Conservation (phyloP, 2,797 vertebrate genomes). For the Microctenopoma steveboyesi region DNA sequence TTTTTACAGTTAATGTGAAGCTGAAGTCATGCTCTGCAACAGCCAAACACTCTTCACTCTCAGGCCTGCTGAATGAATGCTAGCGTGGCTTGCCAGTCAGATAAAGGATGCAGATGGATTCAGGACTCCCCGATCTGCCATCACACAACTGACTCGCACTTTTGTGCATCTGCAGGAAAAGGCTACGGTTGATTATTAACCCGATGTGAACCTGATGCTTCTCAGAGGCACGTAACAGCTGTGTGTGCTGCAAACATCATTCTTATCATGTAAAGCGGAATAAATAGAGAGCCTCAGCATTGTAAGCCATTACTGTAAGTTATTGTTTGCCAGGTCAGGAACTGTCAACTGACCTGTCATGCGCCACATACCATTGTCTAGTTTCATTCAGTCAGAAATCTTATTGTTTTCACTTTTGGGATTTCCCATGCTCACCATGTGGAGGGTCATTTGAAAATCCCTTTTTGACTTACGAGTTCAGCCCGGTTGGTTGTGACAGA, state of each 20-base stretch:
- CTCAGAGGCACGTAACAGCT: constrained; percentile 48
- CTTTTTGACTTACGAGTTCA: constrained; percentile 52
- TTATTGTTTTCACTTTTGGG: constrained; percentile 57
- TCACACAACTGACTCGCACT: background rate
- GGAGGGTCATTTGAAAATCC: constrained; percentile 41
- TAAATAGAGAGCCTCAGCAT: constrained; percentile 40
- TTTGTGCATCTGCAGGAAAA: constrained; percentile 43
- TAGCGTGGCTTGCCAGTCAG: constrained; percentile 10
- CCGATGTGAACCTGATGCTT: constrained; percentile 21
- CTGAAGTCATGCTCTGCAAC: constrained; percentile 9
- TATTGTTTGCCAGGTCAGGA: constrained; percentile 49
- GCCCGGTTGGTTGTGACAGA: constrained; percentile 21
- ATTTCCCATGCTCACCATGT: constrained; percentile 55
- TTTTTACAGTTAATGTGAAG: constrained; percentile 28
- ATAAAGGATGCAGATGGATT: constrained; percentile 10
- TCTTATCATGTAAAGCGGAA: constrained; percentile 39
- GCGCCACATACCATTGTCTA: constrained; percentile 66
- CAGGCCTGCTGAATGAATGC: constrained; percentile 20
- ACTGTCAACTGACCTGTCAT: constrained; percentile 59
- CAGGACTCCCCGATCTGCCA: constrained; percentile 13
- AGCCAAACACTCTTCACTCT: constrained; percentile 20
- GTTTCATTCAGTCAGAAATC: constrained; percentile 39
- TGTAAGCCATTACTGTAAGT: constrained; percentile 52
- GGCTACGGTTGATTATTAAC: constrained; percentile 40
- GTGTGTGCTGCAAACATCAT: constrained; percentile 53